Evolutionary conservation across 2,888 invertebrate species (phyloP), one percentile per base, ranked within the genome.

Genomic region (Ophion slaviceki): DNA sequence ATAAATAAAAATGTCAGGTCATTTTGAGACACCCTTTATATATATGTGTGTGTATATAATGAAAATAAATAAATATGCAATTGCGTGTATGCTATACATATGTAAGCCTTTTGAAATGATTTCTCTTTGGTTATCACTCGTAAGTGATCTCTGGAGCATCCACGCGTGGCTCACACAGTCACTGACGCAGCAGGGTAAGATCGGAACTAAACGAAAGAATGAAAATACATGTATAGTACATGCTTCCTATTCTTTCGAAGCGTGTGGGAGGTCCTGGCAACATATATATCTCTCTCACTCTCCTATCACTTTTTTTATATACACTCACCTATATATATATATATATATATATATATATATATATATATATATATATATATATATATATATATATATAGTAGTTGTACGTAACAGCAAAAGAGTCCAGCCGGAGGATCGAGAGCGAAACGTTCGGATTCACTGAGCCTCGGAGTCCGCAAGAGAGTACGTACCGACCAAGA

Each of bases 381-480:
- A 70, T 2, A 47, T 53, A 68, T 20, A 72, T 1, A 32, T 36
- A 32, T 71, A 71, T 7, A 70, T 2, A 47, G n/a, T n/a, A n/a
- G n/a, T n/a, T n/a, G n/a, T 53, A 67, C 36, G 80, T 32, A 80
- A 72, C 45, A 67, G 80, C 76, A 68, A 82, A 76, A 78, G 74
- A 80, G 80, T 80, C 74, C 82, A 47, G 47, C 61, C 47, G 72
- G 47, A 81, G 82, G 77, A 86, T 86, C 83, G 81, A 86, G 86
- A 86, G 81, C 86, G 83, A 78, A 86, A 80, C 86, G 86, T 83
- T 86, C 81, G 80, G 83, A 86, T 86, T 83, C 86, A 83, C 74
- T 78, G 86, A 86, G 86, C 80, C 74, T 62, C 45, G 68, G 67
- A 64, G 85, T 79, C 68, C 85, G 88, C 83, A 77, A 76, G 82